Base-by-base conservation (phyloP, 2,113 vertebrate genomes). In the Oreochromis niloticus region DNA sequence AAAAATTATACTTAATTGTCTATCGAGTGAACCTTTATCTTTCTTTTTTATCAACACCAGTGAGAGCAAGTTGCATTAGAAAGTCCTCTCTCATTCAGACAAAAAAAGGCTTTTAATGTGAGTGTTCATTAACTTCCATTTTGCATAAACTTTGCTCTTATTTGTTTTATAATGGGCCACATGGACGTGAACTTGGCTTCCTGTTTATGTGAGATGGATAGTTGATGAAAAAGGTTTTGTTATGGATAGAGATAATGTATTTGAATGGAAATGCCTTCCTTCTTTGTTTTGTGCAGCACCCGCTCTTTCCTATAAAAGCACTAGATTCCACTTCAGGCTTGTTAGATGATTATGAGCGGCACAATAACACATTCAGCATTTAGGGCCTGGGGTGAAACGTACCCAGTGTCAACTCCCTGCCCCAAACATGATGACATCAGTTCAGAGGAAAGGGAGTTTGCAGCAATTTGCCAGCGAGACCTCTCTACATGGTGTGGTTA, bases 401-500 rank as follows among this genome's bases (percentile, higher is more conserved):
- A 86, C 54, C 80, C 66, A 24, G 27, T 78, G 57, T 84, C 71
- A 80, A 7, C 22, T 27, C 50, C 80, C 43, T 52, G 56, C 22
- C 8, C 36, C n/a, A 17, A 34, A 48, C 71, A 46, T 88, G 85
- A 30, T 56, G 48, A 34, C 30, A 17, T 48, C 78, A 79, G 59
- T 85, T 9, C 7, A 79, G 50, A 75, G 22, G 55, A 92, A 55
- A 16, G 59, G 63, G 19, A 57, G 56, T 85, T 83, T 95, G 80
- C 90, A 94, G 79, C 83, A 90, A 46, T 97, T 96, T 89, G 88
- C 93, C 6, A 14, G 68, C 14, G 86, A 19, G 27, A 94, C 91
- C 57, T 94, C 89, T 9, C 93, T 96, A 12, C 95, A 96, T 1
- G 94, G 95, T 83, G 92, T 97, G 87, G 85, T 82, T 61, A 93